Evolutionary conservation across 2,113 vertebrate genomes (phyloP).

Genomic region (Sorex araneus): DNA sequence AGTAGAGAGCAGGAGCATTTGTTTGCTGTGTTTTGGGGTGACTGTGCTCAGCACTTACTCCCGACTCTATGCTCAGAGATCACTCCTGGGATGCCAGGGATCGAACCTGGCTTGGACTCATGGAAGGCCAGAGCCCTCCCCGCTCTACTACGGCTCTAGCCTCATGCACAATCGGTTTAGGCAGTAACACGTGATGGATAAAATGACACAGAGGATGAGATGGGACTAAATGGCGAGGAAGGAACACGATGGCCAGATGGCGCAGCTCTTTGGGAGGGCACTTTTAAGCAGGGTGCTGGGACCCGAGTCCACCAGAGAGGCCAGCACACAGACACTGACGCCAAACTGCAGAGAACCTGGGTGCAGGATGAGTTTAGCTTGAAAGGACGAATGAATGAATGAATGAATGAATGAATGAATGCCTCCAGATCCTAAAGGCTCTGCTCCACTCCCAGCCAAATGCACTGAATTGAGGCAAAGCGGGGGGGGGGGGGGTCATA

Average conservation of each 20-base stretch:
- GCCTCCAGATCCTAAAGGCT: not conserved
- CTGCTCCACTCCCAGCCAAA: not conserved
- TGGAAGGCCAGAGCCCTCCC: too few species aligned
- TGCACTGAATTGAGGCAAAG: not conserved
- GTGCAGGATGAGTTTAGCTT: not conserved
- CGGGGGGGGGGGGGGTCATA: not conserved
- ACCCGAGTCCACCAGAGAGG: not conserved
- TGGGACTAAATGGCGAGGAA: not conserved
- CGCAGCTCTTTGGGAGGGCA: not conserved
- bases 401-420: too few species aligned
- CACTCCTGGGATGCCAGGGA: too few species aligned
- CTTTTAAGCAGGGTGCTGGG: not conserved
- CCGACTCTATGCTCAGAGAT: too few species aligned
- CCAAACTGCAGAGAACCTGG: not conserved
- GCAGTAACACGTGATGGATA: slow-evolving; percentile 1
- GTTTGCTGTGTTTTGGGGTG: too few species aligned
- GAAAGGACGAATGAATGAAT: slow-evolving; percentile 24
- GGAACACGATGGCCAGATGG: not conserved
- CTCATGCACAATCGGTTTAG: not conserved
- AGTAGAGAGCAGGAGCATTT: too few species aligned
- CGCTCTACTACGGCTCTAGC: too few species aligned
- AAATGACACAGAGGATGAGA: not conserved
- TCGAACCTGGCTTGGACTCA: too few species aligned
- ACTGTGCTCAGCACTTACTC: too few species aligned
- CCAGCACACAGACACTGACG: not conserved